phyloP scores from a whole-genome alignment of 2,113 vertebrate genomes.

The Platichthys stellatus region DNA sequence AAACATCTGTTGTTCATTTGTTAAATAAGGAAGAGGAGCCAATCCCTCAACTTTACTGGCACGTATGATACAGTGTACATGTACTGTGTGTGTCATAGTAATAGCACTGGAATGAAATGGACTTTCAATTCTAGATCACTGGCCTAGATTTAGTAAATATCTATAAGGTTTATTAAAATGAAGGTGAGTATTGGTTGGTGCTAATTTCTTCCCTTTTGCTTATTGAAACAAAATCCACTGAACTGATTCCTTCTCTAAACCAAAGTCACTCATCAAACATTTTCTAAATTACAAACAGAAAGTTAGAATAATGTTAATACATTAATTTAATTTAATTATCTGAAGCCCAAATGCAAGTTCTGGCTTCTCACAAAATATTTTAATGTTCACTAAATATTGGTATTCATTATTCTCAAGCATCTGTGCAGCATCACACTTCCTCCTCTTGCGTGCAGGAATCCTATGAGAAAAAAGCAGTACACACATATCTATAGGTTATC shows the following conservation, averaged over 20 bases:
- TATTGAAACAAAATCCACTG: too few species aligned
- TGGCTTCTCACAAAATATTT: constrained; percentile 66
- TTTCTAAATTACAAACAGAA: background rate
- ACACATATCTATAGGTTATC: constrained; percentile 20
- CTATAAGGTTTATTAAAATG: background rate
- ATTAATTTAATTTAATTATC: background rate
- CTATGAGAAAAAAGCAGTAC: constrained; percentile 53
- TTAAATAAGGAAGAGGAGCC: background rate
- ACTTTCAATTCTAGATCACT: background rate
- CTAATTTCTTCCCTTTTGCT: too few species aligned
- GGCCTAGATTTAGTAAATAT: background rate
- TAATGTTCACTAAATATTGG: constrained; percentile 80
- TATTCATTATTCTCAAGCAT: background rate
- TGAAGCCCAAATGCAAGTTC: background rate
- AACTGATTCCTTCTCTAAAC: background rate
- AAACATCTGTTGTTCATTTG: background rate
- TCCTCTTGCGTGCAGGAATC: constrained; percentile 67
- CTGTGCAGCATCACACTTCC: constrained; percentile 30
- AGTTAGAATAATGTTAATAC: background rate
- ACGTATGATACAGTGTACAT: background rate
- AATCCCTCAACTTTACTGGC: background rate
- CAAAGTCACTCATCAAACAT: background rate
- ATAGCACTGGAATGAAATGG: background rate
- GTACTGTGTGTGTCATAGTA: background rate
- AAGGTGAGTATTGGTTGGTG: too few species aligned